A percentile compares a stretch with the other conserved stretches of the same genome.
Conservation (phyloP, 2,113 vertebrate genomes). For the Entomyzon cyanotis region DNA sequence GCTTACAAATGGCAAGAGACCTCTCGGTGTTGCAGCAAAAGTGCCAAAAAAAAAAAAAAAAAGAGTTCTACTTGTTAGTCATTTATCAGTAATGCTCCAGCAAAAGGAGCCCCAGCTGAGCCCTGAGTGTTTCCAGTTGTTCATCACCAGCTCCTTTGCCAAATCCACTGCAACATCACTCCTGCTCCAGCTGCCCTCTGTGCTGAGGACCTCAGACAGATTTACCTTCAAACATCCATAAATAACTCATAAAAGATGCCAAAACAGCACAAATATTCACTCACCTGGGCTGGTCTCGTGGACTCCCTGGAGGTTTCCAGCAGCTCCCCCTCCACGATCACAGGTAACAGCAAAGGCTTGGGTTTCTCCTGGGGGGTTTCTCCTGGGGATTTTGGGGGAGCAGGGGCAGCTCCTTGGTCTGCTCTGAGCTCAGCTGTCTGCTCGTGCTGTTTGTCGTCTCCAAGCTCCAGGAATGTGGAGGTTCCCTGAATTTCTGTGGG, state of each 20-base stretch:
- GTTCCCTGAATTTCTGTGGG: neutral
- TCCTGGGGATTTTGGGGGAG: neutral
- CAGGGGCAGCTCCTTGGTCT: neutral
- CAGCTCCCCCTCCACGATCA: slow-evolving; percentile 34
- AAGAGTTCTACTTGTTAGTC: neutral
- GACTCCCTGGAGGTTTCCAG: slow-evolving; percentile 41
- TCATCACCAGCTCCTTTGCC: neutral
- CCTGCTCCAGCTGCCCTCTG: neutral
- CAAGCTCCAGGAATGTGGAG: neutral
- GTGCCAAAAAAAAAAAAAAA: neutral
- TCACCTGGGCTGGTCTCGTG: slow-evolving; percentile 63
- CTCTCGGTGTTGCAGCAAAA: neutral
- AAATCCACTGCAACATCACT: neutral
- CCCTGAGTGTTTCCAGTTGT: neutral
- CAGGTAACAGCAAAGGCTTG: neutral
- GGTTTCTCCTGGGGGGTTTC: slow-evolving; percentile 11
- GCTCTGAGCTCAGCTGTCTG: neutral
- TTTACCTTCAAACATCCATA: neutral
- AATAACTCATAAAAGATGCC: fast-evolving
- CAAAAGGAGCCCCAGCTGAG: neutral
- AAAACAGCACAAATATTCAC: neutral
- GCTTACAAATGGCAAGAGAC: slow-evolving; percentile 18
- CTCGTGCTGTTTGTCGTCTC: neutral
- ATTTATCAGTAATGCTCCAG: neutral
- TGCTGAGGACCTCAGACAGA: fast-evolving